These are phyloP conservation scores for zebrafish (Danio rerio) DNA, from an alignment of 2,113 vertebrate species.

Conservation along the genomic window GRCz12tu NC_133183.1:7413501-7414000, in stretches of 20 bases:
- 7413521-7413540: constrained; percentile 14
- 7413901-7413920: too few species aligned
- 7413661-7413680: background rate
- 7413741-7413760: background rate
- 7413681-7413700: background rate
- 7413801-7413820: too few species aligned
- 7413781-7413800: background rate
- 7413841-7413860: too few species aligned
- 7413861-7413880: too few species aligned
- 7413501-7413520: background rate
- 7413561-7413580: background rate
- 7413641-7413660: background rate
- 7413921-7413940: too few species aligned
- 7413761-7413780: background rate
- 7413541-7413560: constrained; percentile 3
- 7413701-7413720: background rate
- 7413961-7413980: too few species aligned
- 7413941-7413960: too few species aligned
- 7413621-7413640: background rate
- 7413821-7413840: too few species aligned
- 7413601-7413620: background rate
- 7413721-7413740: background rate
- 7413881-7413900: too few species aligned
- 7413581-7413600: background rate
- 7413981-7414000: too few species aligned